Conservation (phyloP, 1,140 invertebrate species). For the Halictus rubicundus region DNA sequence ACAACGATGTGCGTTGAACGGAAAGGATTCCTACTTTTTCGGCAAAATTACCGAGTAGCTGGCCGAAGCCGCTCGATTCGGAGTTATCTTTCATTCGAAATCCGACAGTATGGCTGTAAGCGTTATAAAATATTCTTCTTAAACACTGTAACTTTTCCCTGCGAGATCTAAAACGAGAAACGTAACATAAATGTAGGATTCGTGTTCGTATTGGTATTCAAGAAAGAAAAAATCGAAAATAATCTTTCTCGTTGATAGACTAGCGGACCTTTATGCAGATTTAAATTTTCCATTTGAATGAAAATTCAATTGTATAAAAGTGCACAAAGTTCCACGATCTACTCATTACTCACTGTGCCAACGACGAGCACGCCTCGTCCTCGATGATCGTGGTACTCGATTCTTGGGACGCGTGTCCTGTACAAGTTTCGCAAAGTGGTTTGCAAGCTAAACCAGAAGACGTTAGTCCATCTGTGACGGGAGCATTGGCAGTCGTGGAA, state of each 20-base stretch:
- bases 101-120: conserved; percentile 81
- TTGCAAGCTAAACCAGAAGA: conserved; percentile 67
- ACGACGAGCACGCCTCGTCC: conserved; percentile 70
- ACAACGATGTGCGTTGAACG: conserved; percentile 78
- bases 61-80: conserved; percentile 78
- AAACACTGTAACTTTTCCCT: conserved; percentile 82
- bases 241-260: too few relatives aligned
- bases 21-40: conserved; percentile 83
- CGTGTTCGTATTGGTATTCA: background rate
- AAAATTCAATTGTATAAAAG: background rate
- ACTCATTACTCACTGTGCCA: conserved; percentile 66
- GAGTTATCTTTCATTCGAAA: conserved; percentile 82
- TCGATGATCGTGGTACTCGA: conserved; percentile 78
- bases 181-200: conserved; percentile 30
- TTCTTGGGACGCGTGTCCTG: conserved; percentile 71
- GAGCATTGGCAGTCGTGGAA: conserved; percentile 79
- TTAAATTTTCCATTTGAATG: too few relatives aligned
- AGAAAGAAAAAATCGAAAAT: too few relatives aligned
- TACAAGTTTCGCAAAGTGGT: conserved; percentile 74
- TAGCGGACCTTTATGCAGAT: too few relatives aligned
- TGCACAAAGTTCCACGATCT: background rate
- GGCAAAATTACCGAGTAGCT: conserved; percentile 82
- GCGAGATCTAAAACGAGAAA: conserved; percentile 73
- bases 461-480: conserved; percentile 73
- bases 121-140: conserved; percentile 81